Conservation (phyloP, 2,113 vertebrate species). For the Pedetes capensis region DNA sequence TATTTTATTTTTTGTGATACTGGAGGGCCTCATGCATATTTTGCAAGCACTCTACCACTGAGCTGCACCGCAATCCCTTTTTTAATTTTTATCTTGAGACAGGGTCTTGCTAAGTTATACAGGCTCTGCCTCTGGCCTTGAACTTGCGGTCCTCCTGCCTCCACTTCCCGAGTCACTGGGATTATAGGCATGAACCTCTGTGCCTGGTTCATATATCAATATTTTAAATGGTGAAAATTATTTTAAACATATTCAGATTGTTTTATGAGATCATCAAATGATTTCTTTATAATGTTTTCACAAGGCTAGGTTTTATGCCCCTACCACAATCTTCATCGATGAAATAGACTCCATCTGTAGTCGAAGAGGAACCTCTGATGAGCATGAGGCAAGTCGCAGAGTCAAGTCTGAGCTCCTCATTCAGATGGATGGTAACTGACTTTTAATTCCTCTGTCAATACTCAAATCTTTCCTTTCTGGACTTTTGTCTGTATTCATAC, state of each 20-base stretch:
- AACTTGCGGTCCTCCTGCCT: too few relatives aligned
- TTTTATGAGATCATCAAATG: conserved; percentile 14
- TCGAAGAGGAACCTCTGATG: conserved; percentile 87
- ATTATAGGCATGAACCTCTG: too few relatives aligned
- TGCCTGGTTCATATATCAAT: too few relatives aligned
- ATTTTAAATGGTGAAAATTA: not conserved
- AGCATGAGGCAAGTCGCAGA: conserved; percentile 89
- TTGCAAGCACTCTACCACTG: too few relatives aligned
- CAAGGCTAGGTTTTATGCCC: conserved; percentile 88
- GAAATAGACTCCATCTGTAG: conserved; percentile 91
- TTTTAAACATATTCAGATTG: not conserved
- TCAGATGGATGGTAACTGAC: conserved; percentile 88
- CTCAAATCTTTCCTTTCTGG: not conserved
- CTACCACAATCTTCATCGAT: conserved; percentile 89
- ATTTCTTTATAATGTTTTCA: conserved; percentile 61
- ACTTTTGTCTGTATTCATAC: not conserved
- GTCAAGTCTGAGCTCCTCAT: conserved; percentile 90
- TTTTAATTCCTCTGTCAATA: not conserved
- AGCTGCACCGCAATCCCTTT: too few relatives aligned
- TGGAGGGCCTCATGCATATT: too few relatives aligned
- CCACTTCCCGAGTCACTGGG: too few relatives aligned
- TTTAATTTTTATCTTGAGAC: too few relatives aligned
- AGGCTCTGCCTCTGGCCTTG: too few relatives aligned
- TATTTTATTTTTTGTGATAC: too few relatives aligned
- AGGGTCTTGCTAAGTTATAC: too few relatives aligned